Conservation (phyloP, 2,113 vertebrate genomes). For the Vireo altiloquus region DNA sequence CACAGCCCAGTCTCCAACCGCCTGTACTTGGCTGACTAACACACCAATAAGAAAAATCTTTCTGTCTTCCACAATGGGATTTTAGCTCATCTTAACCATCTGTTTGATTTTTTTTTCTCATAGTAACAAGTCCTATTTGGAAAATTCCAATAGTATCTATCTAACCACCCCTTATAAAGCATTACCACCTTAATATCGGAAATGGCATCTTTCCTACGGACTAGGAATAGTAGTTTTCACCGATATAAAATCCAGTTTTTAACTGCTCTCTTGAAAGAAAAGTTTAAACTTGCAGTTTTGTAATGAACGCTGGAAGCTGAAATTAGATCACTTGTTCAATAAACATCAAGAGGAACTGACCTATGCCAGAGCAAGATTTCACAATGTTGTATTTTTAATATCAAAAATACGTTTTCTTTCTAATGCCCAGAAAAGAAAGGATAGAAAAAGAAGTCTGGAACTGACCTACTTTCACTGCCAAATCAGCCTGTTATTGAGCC, state of each 20-base stretch:
- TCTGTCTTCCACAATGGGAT: background rate
- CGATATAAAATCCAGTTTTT: background rate
- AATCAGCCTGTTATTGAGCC: background rate
- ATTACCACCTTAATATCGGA: background rate
- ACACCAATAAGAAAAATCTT: background rate
- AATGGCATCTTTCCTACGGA: background rate
- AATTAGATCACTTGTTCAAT: background rate
- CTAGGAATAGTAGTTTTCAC: background rate
- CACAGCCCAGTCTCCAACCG: background rate
- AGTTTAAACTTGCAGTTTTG: background rate
- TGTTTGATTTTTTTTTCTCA: background rate
- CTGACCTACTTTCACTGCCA: conserved; percentile 42
- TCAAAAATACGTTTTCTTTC: conserved; percentile 9
- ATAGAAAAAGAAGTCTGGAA: conserved; percentile 13
- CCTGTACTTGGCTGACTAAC: conserved; percentile 17
- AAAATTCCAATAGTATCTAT: background rate
- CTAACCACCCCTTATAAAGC: background rate
- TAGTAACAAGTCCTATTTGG: background rate
- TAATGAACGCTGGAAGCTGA: background rate
- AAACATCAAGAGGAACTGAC: background rate
- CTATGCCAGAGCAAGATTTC: background rate
- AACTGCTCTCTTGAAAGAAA: background rate
- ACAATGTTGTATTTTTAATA: background rate
- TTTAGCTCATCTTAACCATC: conserved; percentile 31
- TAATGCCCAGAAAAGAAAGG: background rate